Evolutionary conservation across 2,113 vertebrate species (phyloP).

Genomic region (Rhynchomys soricoides): DNA sequence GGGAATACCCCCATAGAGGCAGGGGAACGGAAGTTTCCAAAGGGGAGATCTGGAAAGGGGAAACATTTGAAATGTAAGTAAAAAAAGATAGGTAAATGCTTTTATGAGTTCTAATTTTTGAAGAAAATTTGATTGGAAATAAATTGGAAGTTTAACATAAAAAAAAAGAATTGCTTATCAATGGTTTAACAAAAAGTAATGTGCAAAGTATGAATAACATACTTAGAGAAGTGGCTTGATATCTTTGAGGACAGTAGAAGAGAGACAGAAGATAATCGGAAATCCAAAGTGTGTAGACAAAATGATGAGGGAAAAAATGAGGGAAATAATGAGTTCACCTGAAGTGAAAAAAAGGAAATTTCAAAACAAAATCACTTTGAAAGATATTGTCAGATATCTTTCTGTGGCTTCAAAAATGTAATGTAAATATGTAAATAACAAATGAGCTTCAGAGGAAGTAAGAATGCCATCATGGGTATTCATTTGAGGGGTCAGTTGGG

Average conservation of each 20-base stretch:
- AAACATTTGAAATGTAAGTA: no score
- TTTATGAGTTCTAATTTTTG: no score
- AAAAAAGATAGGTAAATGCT: no score
- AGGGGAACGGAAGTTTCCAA: no score
- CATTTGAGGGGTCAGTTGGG: not conserved
- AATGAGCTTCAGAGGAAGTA: not conserved
- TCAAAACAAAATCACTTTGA: not conserved
- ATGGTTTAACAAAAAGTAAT: not conserved
- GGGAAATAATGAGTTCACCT: not conserved
- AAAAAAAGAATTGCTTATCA: constrained; percentile 39
- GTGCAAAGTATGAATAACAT: not conserved
- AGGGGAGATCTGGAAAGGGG: no score
- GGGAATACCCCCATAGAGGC: no score
- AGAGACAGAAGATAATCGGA: not conserved
- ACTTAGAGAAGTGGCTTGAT: not conserved
- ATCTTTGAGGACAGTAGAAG: constrained; percentile 23
- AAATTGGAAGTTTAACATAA: no score
- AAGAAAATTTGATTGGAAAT: no score
- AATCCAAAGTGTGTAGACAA: not conserved
- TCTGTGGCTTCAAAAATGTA: constrained; percentile 36
- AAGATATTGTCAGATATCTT: not conserved
- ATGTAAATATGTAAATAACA: not conserved
- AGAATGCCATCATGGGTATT: not conserved
- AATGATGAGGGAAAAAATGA: not conserved
- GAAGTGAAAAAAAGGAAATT: not conserved